phyloP scores from a whole-genome alignment of 2,113 vertebrate genomes.

The Heteronetta atricapilla region DNA sequence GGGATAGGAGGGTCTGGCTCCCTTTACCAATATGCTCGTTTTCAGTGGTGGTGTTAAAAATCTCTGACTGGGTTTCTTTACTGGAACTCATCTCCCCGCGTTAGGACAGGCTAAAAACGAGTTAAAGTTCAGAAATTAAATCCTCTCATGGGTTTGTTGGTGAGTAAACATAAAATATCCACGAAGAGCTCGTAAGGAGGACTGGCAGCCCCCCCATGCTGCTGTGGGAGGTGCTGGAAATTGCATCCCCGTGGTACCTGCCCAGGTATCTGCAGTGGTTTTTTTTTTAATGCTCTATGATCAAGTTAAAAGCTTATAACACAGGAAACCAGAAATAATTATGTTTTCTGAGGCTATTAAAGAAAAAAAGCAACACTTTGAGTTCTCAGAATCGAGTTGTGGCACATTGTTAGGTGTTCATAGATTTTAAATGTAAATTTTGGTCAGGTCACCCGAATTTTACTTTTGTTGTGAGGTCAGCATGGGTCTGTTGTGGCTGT shows the following conservation, averaged over 20 bases:
- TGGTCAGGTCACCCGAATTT: neutral
- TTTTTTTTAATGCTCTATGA: neutral
- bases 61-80: too few species aligned
- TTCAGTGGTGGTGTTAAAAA: neutral
- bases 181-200: neutral
- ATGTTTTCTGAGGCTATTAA: neutral
- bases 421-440: neutral
- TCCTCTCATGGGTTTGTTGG: neutral
- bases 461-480: neutral
- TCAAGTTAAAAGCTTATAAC: neutral
- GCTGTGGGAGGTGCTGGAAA: neutral
- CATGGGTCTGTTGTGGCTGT: neutral
- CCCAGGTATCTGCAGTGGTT: rapidly evolving
- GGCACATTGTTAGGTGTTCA: neutral
- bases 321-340: neutral
- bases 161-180: neutral
- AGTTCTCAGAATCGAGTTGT: neutral
- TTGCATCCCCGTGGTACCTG: too few species aligned
- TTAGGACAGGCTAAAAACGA: neutral
- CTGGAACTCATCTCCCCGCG: neutral
- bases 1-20: neutral
- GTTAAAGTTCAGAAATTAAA: rapidly evolving
- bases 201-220: rapidly evolving
- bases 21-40: rapidly evolving
- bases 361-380: neutral